Conservation (phyloP, 2,888 invertebrate genomes). For the Sarcophaga carnaria region DNA sequence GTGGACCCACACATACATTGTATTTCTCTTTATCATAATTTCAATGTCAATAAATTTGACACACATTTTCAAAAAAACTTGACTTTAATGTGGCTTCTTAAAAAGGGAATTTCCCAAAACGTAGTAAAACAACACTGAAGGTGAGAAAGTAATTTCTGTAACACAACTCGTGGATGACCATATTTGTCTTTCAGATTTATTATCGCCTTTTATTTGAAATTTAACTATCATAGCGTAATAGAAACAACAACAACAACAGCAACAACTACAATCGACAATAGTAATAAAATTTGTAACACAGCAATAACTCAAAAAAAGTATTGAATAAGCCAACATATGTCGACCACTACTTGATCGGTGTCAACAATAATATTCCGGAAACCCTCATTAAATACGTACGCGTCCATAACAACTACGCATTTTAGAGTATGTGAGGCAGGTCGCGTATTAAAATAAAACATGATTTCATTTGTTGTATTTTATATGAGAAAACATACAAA, state of each 20-base stretch:
- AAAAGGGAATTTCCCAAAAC: too few species aligned
- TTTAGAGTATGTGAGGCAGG: constrained; percentile 54
- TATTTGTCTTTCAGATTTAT: constrained; percentile 31
- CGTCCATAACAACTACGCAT: constrained; percentile 6
- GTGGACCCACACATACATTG: too few species aligned
- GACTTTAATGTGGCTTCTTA: too few species aligned
- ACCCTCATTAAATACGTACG: constrained; percentile 44
- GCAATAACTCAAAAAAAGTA: neutral
- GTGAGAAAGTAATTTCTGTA: neutral
- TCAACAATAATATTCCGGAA: constrained; percentile 62
- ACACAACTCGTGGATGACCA: neutral
- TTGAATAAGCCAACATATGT: neutral
- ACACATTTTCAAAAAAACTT: too few species aligned
- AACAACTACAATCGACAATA: constrained; percentile 15
- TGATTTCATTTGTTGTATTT: constrained; percentile 5
- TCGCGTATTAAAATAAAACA: constrained; percentile 25
- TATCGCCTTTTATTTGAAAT: constrained; percentile 21
- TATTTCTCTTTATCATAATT: too few species aligned
- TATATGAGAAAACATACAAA: neutral
- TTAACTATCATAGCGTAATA: constrained; percentile 12
- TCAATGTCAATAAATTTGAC: too few species aligned
- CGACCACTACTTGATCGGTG: constrained; percentile 48
- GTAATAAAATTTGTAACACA: constrained; percentile 29
- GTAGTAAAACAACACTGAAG: too few species aligned
- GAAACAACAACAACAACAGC: constrained; percentile 28